Evolutionary conservation across 1,140 invertebrate species (phyloP).

Genomic region (Oryzaephilus surinamensis): DNA sequence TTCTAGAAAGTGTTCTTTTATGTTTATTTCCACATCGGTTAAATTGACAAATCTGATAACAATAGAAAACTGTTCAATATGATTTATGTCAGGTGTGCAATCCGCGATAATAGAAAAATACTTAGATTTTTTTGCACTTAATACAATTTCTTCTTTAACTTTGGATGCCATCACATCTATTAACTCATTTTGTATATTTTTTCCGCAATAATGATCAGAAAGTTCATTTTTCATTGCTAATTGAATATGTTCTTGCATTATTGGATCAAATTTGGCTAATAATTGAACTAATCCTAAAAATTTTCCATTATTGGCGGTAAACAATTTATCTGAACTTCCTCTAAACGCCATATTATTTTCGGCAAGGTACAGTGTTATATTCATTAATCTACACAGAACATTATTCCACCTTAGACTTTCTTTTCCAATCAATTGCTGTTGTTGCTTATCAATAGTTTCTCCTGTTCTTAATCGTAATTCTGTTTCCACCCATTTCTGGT

Average conservation of each 20-base stretch:
- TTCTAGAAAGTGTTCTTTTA: slow-evolving; percentile 16
- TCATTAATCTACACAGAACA: slow-evolving; percentile 4
- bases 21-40: slow-evolving; percentile 5
- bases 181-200: slow-evolving; percentile 18
- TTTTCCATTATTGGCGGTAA: slow-evolving; percentile 9
- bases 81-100: slow-evolving; percentile 35
- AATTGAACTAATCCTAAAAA: slow-evolving; percentile 25
- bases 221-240: neutral
- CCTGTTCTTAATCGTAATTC: neutral
- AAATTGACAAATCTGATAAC: slow-evolving; percentile 29
- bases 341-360: slow-evolving; percentile 4
- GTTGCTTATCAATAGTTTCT: neutral
- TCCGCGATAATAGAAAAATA: slow-evolving; percentile 37
- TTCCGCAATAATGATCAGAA: neutral
- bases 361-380: neutral
- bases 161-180: slow-evolving; percentile 23
- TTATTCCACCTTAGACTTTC: slow-evolving; percentile 6
- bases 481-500: neutral
- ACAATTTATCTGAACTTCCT: slow-evolving; percentile 8
- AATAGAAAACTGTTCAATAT: slow-evolving; percentile 35
- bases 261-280: slow-evolving; percentile 22
- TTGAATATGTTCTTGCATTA: slow-evolving; percentile 19
- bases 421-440: neutral
- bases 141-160: slow-evolving; percentile 25
- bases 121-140: slow-evolving; percentile 22